A percentile compares a stretch with the other conserved stretches of the same genome.
Evolutionary conservation across 2,113 vertebrate genomes (phyloP).

Genomic region (Colinus virginianus): DNA sequence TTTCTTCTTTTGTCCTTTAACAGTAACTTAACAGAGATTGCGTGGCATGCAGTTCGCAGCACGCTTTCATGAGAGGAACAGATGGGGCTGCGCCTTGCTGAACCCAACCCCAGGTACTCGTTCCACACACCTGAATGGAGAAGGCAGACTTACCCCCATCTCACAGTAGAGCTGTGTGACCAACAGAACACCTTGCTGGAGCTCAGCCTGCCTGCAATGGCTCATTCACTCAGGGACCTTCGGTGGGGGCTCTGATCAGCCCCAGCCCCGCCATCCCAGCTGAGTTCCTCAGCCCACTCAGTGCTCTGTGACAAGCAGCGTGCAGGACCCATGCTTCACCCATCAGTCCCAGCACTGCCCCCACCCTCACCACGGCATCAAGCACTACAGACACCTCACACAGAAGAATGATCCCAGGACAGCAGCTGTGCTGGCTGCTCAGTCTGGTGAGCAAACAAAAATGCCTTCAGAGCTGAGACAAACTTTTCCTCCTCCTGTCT

Average conservation of each 20-base stretch:
- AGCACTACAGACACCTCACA: background rate
- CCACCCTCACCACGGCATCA: background rate
- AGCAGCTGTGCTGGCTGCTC: background rate
- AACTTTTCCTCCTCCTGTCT: background rate
- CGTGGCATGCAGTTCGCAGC: background rate
- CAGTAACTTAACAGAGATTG: background rate
- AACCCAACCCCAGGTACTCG: accelerated
- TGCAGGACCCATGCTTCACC: accelerated
- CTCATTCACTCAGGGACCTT: background rate
- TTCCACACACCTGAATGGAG: background rate
- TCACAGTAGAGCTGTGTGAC: background rate
- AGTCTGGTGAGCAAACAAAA: background rate
- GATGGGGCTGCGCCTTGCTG: accelerated
- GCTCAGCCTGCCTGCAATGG: background rate
- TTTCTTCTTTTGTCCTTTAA: background rate
- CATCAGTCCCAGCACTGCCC: background rate
- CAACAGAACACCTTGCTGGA: background rate
- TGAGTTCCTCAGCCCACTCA: no score
- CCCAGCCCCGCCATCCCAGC: background rate
- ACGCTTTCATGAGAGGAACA: background rate
- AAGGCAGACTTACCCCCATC: background rate
- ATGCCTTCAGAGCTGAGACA: background rate
- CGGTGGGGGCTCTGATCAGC: background rate
- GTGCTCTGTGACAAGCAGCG: background rate
- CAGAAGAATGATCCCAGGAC: background rate